Conservation (phyloP, 2,888 invertebrate genomes). For the Autographa pulchrina region DNA sequence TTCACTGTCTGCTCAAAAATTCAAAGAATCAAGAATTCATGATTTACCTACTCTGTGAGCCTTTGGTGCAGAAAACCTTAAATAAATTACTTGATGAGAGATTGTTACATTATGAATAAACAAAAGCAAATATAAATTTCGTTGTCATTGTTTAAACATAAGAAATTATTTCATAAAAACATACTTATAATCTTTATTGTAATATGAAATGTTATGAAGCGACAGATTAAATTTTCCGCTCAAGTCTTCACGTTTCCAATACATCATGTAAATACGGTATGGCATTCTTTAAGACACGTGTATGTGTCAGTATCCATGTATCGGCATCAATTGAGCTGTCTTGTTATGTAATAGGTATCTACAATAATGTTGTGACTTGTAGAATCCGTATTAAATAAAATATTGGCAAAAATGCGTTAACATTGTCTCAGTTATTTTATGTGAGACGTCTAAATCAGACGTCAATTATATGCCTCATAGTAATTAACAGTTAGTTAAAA, state of each 20-base stretch:
- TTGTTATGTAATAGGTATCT: no score
- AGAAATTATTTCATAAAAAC: no score
- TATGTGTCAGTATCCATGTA: background rate
- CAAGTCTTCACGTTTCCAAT: background rate
- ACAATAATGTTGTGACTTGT: no score
- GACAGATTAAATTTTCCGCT: background rate
- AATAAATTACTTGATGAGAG: background rate
- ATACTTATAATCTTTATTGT: no score
- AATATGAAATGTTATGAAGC: background rate
- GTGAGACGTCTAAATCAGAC: no score
- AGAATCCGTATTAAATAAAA: no score
- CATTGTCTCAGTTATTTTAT: no score
- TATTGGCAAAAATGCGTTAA: no score
- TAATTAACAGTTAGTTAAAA: no score
- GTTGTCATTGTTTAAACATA: no score
- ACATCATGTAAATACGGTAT: background rate
- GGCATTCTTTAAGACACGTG: background rate
- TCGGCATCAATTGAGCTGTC: background rate
- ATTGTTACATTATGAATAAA: background rate
- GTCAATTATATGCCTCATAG: no score
- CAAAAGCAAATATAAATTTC: background rate
- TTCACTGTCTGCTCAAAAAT: slow-evolving; percentile 14
- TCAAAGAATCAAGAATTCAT: slow-evolving; percentile 21
- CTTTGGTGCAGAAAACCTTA: background rate
- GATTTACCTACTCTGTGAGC: slow-evolving; percentile 12